phyloP scores from a whole-genome alignment of 1,140 invertebrate genomes.

The Heliothis virescens region DNA sequence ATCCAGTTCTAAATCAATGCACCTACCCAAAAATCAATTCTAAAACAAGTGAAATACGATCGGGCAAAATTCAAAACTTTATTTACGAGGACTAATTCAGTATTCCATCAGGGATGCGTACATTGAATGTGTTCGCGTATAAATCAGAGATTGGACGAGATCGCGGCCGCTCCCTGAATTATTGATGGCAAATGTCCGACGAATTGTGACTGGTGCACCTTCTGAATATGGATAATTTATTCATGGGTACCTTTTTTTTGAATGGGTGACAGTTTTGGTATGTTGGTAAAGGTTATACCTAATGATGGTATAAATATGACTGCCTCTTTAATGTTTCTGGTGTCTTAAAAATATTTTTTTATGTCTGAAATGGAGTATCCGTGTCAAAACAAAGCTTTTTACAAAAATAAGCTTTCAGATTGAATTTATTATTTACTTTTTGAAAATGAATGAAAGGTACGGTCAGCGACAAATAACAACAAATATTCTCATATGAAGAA shows the following conservation, averaged over 20 bases:
- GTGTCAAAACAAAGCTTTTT: no score
- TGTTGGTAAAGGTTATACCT: no score
- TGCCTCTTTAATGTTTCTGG: no score
- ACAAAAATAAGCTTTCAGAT: no score
- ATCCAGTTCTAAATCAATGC: background rate
- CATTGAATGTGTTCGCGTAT: slow-evolving; percentile 39
- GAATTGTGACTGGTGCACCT: slow-evolving; percentile 51
- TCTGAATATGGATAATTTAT: slow-evolving; percentile 27
- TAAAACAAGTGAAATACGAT: slow-evolving; percentile 31
- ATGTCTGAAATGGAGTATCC: no score
- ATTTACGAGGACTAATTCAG: slow-evolving; percentile 41
- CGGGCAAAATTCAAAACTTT: slow-evolving; percentile 42
- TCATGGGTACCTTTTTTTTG: slow-evolving; percentile 25
- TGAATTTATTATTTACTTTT: no score
- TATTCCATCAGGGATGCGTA: slow-evolving; percentile 38
- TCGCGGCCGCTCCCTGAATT: slow-evolving; percentile 59
- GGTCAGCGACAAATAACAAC: no score
- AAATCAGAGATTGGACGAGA: slow-evolving; percentile 52
- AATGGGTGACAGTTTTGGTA: no score
- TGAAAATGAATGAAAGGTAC: no score
- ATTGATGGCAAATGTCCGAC: slow-evolving; percentile 59
- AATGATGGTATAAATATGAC: no score
- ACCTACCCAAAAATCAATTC: background rate
- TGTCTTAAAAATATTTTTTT: no score
- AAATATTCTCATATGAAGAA: no score